Evolutionary conservation across 2,113 vertebrate genomes (phyloP), one percentile per base, ranked within the genome.

Genomic region (Chlamydotis undulata): DNA sequence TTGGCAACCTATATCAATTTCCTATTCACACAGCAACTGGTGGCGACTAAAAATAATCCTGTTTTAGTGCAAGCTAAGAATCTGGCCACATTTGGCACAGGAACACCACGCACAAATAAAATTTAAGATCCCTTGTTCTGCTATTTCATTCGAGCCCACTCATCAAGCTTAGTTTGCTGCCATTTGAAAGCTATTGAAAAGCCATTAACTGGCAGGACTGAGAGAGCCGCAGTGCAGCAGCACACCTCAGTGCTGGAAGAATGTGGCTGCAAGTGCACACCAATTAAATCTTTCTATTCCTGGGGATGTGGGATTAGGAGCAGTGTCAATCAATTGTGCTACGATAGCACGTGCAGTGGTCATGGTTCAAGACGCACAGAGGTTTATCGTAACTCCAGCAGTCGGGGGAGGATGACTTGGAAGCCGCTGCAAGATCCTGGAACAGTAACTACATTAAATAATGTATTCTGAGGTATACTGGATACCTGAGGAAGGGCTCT

Each of bases 291-390:
- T 49, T 76, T 55, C 97, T 93, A 10, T 96, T 96, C 95, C 88
- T 57, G 94, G 97, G 97, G 86, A 96, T 94, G 95, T 97, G 98
- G 98, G 96, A 76, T 94, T 94, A 95, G 97, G 97, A 96, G 94
- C 68, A 3, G 88, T 98, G 98, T 98, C 98, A 99, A 94, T 99
- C 98, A 98, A 94, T 96, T 96, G 96, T 95, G 94, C 96, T 93
- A 97, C 98, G 91, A 96, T 87, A 98, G 97, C 98, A 99, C 98
- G 98, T 98, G 98, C 95, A 92, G 89, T 26, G 67, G 97, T 92
- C 94, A 96, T 95, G 98, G 97, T 97, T 98, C 94, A 94, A 91
- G 97, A 91, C 11, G 59, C 97, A 37, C 83, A 26, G 94, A 85
- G 94, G 87, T 95, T 96, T 75, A 59, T 92, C 84, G 5, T 60